Percentiles rank a stretch among this genome's conserved stretches.
Conservation (phyloP, 1,140 invertebrate genomes). For the Drosophila truncata region DNA sequence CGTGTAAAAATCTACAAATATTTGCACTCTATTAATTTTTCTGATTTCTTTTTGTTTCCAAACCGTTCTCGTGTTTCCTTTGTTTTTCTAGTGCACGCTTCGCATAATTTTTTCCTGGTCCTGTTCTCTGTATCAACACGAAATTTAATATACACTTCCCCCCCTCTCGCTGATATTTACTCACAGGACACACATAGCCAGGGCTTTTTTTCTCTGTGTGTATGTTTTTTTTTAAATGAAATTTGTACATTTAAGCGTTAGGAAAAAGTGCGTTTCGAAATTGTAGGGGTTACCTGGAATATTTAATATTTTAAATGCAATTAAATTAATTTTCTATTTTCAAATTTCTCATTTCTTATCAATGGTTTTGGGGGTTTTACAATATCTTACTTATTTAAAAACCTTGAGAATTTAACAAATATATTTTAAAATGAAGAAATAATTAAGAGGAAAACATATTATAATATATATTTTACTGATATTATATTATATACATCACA, state of each 20-base stretch:
- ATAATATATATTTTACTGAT: too few relatives aligned
- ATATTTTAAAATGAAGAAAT: too few relatives aligned
- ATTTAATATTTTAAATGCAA: neutral
- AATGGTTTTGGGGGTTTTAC: too few relatives aligned
- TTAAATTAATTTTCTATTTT: neutral
- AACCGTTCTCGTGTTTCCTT: constrained; percentile 53
- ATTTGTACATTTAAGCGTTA: constrained; percentile 62
- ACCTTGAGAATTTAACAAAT: too few relatives aligned
- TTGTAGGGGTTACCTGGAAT: neutral
- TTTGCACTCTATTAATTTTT: constrained; percentile 84
- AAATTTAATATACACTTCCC: constrained; percentile 73
- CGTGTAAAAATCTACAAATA: constrained; percentile 85
- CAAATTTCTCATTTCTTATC: too few relatives aligned
- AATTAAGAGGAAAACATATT: too few relatives aligned
- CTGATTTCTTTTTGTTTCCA: constrained; percentile 55
- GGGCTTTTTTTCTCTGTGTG: constrained; percentile 37
- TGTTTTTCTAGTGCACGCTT: constrained; percentile 77
- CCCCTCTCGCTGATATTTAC: constrained; percentile 55
- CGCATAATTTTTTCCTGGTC: constrained; percentile 59
- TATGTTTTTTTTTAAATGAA: constrained; percentile 53
- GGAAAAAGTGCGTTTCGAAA: neutral
- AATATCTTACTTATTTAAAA: too few relatives aligned
- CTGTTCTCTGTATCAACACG: constrained; percentile 58
- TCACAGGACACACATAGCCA: constrained; percentile 39
- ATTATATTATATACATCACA: too few relatives aligned